Evolutionary conservation across 2,113 vertebrate species (phyloP), one percentile per base, ranked within the genome.

Genomic region (Numenius arquata): DNA sequence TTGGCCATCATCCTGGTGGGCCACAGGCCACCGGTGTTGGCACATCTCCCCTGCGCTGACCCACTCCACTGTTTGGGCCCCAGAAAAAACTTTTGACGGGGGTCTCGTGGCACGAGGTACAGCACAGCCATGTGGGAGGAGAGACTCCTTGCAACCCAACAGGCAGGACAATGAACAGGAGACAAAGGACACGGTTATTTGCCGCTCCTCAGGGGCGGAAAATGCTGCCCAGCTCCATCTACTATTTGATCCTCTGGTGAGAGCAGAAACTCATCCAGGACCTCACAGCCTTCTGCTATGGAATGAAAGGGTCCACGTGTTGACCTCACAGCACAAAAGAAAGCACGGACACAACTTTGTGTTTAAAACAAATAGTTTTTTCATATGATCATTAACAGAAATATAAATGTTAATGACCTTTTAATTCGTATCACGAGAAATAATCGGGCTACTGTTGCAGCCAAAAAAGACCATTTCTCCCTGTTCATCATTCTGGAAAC

Each of bases 301-400:
- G 71, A 58, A n/a, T 4, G 22, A n/a, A 81, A 8, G 4, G 32
- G 45, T 15, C 55, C 30, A 23, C 0, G 1, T 2, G 0, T 66
- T 66, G 67, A 48, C 41, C 72, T 65, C 20, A 34, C 8, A 11
- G 30, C 8, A 4, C 0, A 0, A 83, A 58, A 41, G 40, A 74
- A 90, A 74, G 71, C 63, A 43, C 0, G 0, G 66, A 7, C 61
- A 41, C n/a, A 15, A 30, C 1, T 14, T 0, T 65, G 36, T 65
- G 43, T 4, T 75, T 43, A 65, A 67, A 92, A 68, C 26, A 67
- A 72, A 61, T 26, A 45, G 17, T 7, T 76, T 53, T 53, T 66
- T 81, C 63, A 30, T 52, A 29, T 0, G 16, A 12, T 65, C 56
- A 48, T 75, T 75, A 78, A 48, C 25, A 68, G 72, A 88, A 92